Evolutionary conservation across 1,140 invertebrate genomes (phyloP), one percentile per base, ranked within the genome.

Genomic region (Tetramorium alpestre): DNA sequence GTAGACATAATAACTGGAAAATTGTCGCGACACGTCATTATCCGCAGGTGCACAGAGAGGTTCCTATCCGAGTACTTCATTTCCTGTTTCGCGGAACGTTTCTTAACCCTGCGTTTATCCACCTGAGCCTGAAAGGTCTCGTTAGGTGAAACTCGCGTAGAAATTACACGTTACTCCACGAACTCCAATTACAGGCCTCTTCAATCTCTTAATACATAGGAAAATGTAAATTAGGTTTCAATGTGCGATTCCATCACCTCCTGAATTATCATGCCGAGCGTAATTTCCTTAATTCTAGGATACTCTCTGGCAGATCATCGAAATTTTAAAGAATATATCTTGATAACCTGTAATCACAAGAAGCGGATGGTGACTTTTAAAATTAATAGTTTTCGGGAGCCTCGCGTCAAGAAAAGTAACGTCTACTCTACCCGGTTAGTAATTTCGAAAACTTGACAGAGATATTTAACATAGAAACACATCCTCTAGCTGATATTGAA

Each of bases 151-250:
- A 82, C 80, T 73, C 67, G 25, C 67, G 54, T 82, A 82, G 80
- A 82, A 82, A 82, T 82, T 82, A 82, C 54, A 82, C 25, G 80
- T 82, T 82, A 73, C 67, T 25, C 41, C 80, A 33, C 80, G 54
- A 58, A 82, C 54, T 67, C 64, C 80, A 82, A 82, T 82, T 82
- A 82, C 67, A 60, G 67, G 33, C 54, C 80, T 82, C 80, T 25
- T 73, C 80, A 82, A 82, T 82, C 80, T 82, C 67, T 82, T 70
- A 82, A 82, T 82, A 82, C 54, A 22, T 73, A 60, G 80, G 67
- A 82, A 82, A 82, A 82, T 82, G 80, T 82, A 82, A 82, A 82
- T 82, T 82, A 82, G 80, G 67, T 60, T 82, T 73, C 80, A 82
- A 82, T 82, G 41, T 82, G 80, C 80, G 54, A 82, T 47, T 82